Evolutionary conservation across 2,113 vertebrate genomes (phyloP).

Genomic region (Chloropsis cyanopogon): DNA sequence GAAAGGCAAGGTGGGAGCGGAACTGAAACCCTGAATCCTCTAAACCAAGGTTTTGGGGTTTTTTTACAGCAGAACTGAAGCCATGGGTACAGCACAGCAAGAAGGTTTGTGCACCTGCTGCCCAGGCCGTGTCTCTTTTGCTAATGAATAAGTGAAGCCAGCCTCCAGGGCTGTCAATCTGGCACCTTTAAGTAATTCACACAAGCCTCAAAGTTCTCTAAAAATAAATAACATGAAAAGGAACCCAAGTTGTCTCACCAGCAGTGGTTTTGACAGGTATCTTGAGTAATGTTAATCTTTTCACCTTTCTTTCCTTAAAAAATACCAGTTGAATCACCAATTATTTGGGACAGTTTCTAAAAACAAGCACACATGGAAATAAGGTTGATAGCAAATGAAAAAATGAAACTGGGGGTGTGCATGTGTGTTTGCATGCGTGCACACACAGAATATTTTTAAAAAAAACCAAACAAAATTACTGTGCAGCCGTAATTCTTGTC

Average conservation of each 20-base stretch:
- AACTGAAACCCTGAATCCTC: neutral
- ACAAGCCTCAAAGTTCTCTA: neutral
- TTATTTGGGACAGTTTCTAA: neutral
- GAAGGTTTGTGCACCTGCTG: constrained; percentile 11
- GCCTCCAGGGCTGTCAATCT: constrained; percentile 40
- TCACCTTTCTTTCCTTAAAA: neutral
- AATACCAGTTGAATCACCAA: neutral
- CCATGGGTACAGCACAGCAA: neutral
- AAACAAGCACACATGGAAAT: neutral
- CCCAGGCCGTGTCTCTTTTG: neutral
- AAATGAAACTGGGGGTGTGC: neutral
- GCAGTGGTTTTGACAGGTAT: constrained; percentile 3
- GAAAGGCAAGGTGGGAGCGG: neutral
- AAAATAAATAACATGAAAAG: constrained; percentile 26
- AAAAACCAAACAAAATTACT: neutral
- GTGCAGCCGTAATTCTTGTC: neutral
- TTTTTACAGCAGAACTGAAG: neutral
- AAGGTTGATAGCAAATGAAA: neutral
- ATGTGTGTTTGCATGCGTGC: neutral
- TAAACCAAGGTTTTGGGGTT: neutral
- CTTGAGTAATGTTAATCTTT: neutral
- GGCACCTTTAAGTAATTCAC: neutral
- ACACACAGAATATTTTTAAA: neutral
- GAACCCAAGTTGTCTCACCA: neutral
- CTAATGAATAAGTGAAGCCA: constrained; percentile 14